These are phyloP conservation scores for Pardalotus punctatus DNA, from an alignment of 2,113 vertebrate genomes.

Conservation along the genomic window DNA sequence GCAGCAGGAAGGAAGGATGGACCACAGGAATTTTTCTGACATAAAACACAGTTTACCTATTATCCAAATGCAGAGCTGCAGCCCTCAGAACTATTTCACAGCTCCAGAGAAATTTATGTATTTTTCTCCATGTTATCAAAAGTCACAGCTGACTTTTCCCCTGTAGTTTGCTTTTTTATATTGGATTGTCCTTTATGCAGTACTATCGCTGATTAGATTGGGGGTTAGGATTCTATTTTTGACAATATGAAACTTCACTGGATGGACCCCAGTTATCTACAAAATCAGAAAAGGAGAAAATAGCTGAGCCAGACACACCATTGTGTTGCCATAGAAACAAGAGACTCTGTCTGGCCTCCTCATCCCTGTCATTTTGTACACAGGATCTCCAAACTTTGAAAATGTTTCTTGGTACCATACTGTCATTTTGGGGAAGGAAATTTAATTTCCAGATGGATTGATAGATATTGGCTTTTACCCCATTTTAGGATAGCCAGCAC, in stretches of 20 bases:
- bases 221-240: neutral
- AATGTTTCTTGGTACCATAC: neutral
- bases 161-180: neutral
- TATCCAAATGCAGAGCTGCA: neutral
- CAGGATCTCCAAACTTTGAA: slow-evolving; percentile 12
- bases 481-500: neutral
- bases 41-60: neutral
- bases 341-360: slow-evolving; percentile 12
- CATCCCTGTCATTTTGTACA: neutral
- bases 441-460: neutral
- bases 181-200: neutral
- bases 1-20: neutral
- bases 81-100: neutral
- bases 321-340: slow-evolving; percentile 61
- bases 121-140: neutral
- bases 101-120: neutral
- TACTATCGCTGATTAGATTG: neutral
- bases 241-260: slow-evolving; percentile 8
- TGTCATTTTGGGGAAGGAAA: neutral
- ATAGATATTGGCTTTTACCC: neutral
- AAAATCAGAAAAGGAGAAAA: slow-evolving; percentile 34
- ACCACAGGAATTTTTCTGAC: neutral
- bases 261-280: slow-evolving; percentile 31
- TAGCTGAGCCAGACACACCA: slow-evolving; percentile 24
- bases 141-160: neutral